Base-by-base conservation (phyloP, 2,797 vertebrate species). In the Thaleichthys pacificus region DNA sequence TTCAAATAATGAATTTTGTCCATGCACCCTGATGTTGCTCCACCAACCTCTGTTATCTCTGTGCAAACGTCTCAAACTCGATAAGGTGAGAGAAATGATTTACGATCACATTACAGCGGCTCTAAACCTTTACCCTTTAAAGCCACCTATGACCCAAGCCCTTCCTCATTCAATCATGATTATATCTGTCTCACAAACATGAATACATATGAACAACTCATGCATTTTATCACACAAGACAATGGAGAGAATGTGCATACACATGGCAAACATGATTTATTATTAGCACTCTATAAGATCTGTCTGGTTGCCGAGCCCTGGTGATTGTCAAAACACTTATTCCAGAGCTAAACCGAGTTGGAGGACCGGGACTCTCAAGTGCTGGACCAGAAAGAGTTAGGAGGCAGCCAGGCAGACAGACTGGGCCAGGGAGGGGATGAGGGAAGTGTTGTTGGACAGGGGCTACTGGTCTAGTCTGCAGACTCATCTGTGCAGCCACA, bases 121-220 rank as follows among this genome's bases (percentile, higher is more conserved):
- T 61, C 24, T 32, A 68, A 68, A 69, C 42, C 57, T 30, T 62
- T 62, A 72, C 61, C 12, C 9, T 64, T 65, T 56, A 47, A 49
- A n/a, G 60, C 62, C 30, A 24, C 51, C 51, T 64, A 30, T 6
- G 42, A 61, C 57, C 32, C 22, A 0, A 32, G n/a, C 56, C 35
- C 57, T 38, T 12, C 30, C n/a, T 60, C 24, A 38, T 51, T 60
- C 32, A 61, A 42, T 61, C 68, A 69, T 12, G 30, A 30, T 35
- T 60, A 21, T 30, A 57, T 35, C 56, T 1, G 54, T 9, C 4
- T 22, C 30, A 30, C 66, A 15, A 24, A 26, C 49, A 32, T 17
- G 51, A 56, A 66, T 28, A 30, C 3, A 61, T 30, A 14, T 30
- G 26, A 61, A 61, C 12, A 24, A 15, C 26, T 30, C 26, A 61